These are phyloP conservation scores for Dromius quadrimaculatus DNA, from an alignment of 2,888 invertebrate genomes.

Conservation along the genomic window DNA sequence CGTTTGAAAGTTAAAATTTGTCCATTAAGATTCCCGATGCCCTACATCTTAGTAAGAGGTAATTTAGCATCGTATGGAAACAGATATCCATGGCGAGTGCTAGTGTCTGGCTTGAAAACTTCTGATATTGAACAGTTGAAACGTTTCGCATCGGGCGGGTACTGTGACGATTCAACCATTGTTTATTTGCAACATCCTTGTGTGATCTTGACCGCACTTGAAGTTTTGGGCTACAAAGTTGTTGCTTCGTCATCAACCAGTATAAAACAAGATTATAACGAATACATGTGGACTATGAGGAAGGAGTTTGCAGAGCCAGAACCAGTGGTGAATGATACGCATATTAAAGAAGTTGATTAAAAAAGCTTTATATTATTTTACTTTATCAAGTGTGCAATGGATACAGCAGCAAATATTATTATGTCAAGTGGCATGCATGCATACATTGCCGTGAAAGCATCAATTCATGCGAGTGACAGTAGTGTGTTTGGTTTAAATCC, in stretches of 20 bases:
- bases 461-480: conserved; percentile 80
- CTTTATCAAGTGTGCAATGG: conserved; percentile 59
- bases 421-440: conserved; percentile 71
- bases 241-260: conserved; percentile 89
- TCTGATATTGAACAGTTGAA: conserved; percentile 86
- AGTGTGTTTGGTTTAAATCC: conserved; percentile 81
- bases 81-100: conserved; percentile 88
- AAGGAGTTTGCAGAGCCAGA: conserved; percentile 89
- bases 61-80: conserved; percentile 89
- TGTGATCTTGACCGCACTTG: conserved; percentile 86
- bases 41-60: conserved; percentile 91
- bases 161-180: conserved; percentile 86
- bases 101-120: conserved; percentile 88
- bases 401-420: conserved; percentile 65
- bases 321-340: conserved; percentile 67
- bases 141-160: conserved; percentile 86
- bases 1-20: conserved; percentile 31
- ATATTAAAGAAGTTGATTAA: conserved; percentile 52
- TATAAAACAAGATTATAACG: conserved; percentile 89
- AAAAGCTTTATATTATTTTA: not conserved
- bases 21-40: conserved; percentile 70
- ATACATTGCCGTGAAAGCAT: conserved; percentile 85
- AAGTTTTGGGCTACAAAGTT: conserved; percentile 89
- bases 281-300: conserved; percentile 95
- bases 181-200: conserved; percentile 90